A percentile compares a stretch with the other conserved stretches of the same genome.
These are phyloP conservation scores for Tokudaia tokunoshimensis DNA, from an alignment of 2,797 vertebrate genomes.

Conservation along the genomic window DNA sequence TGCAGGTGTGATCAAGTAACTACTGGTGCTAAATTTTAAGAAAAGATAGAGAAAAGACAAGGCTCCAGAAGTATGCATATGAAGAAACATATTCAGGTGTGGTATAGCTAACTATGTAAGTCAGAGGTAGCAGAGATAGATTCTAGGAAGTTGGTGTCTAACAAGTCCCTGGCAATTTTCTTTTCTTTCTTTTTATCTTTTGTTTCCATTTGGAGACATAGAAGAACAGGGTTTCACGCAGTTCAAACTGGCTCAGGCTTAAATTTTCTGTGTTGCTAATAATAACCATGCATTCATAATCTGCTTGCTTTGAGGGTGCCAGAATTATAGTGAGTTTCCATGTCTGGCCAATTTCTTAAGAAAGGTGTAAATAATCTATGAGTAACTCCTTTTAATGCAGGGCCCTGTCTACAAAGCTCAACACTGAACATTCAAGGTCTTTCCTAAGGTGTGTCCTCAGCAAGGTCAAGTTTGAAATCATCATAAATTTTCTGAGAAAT, in stretches of 20 bases:
- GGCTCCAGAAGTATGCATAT: background rate
- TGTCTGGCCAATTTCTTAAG: slow-evolving; percentile 7
- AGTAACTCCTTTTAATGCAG: background rate
- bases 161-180: background rate
- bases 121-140: background rate
- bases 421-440: background rate
- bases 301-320: background rate
- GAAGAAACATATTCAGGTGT: background rate
- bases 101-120: background rate
- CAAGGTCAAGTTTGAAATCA: background rate
- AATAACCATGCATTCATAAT: background rate
- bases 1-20: slow-evolving; percentile 68
- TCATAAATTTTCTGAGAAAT: background rate
- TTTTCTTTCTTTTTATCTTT: background rate
- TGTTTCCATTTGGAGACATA: background rate
- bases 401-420: background rate
- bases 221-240: background rate
- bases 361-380: background rate
- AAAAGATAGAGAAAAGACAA: slow-evolving; percentile 10
- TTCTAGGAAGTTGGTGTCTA: background rate
- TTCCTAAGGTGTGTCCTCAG: background rate
- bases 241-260: background rate
- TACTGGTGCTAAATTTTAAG: slow-evolving; percentile 48
- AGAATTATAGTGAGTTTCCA: background rate
- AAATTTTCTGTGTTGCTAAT: background rate